These are phyloP conservation scores for Drosophila helvetica DNA, from an alignment of 2,888 invertebrate genomes.

Conservation along the genomic window DNA sequence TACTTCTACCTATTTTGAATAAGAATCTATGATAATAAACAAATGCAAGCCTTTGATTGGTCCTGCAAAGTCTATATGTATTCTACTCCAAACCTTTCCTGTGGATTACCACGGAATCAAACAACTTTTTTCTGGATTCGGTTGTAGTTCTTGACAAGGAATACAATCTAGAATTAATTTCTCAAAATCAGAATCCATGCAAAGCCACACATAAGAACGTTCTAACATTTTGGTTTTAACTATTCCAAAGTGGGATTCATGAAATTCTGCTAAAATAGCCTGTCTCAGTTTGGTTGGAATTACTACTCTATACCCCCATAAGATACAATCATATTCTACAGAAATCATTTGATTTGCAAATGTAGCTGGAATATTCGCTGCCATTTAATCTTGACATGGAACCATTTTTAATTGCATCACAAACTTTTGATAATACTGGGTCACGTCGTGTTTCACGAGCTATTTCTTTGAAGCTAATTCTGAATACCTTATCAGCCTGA, in stretches of 20 bases:
- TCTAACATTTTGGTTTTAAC: conserved; percentile 17
- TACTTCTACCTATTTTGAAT: background rate
- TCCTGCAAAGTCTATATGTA: conserved; percentile 4
- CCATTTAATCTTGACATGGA: background rate
- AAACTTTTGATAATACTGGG: no score
- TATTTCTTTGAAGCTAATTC: no score
- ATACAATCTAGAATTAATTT: background rate
- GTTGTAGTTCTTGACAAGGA: no score
- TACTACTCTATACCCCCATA: conserved; percentile 6
- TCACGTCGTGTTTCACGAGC: no score
- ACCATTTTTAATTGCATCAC: no score
- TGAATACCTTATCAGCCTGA: no score
- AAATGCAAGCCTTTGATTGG: background rate
- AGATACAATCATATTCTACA: background rate
- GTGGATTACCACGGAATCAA: conserved; percentile 9
- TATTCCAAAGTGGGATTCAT: conserved; percentile 2
- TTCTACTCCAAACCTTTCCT: conserved; percentile 3
- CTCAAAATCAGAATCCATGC: background rate
- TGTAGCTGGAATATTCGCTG: background rate
- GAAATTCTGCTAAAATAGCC: background rate
- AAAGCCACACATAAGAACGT: conserved; percentile 10
- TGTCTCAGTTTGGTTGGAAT: no score
- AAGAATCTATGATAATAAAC: conserved; percentile 1
- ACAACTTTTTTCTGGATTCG: no score
- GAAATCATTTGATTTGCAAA: background rate